These are phyloP conservation scores for Megamerina dolium DNA, from an alignment of 2,888 invertebrate species.

Conservation along the genomic window DNA sequence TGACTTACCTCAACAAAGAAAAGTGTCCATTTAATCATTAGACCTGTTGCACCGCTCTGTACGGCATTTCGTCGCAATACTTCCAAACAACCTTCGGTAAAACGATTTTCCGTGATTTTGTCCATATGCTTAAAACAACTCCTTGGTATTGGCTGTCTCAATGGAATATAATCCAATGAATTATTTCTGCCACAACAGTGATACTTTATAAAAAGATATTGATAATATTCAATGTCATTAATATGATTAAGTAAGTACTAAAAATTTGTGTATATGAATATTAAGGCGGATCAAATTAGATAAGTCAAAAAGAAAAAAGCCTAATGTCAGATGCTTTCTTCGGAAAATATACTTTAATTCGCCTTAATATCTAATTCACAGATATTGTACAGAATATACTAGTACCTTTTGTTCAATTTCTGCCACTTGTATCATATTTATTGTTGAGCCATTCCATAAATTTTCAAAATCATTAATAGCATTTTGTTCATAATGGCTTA, in stretches of 20 bases:
- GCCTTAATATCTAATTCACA: no score
- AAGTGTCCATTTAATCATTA: slow-evolving; percentile 37
- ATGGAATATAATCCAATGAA: slow-evolving; percentile 33
- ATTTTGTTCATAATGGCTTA: slow-evolving; percentile 35
- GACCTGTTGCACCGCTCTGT: slow-evolving; percentile 32
- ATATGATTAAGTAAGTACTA: no score
- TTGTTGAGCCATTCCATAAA: slow-evolving; percentile 31
- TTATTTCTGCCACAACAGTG: slow-evolving; percentile 41
- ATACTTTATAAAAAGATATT: slow-evolving; percentile 25
- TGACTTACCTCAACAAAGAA: slow-evolving; percentile 35
- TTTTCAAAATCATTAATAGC: slow-evolving; percentile 30
- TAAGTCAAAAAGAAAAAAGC: no score
- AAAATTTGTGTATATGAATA: no score
- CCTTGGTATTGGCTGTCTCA: slow-evolving; percentile 29
- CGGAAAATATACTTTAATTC: no score
- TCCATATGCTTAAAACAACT: slow-evolving; percentile 30
- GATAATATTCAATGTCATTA: no score
- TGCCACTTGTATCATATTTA: slow-evolving; percentile 25
- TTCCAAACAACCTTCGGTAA: slow-evolving; percentile 28
- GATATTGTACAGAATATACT: slow-evolving; percentile 1
- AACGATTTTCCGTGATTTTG: slow-evolving; percentile 24
- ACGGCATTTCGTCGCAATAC: slow-evolving; percentile 31
- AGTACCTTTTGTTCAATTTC: slow-evolving; percentile 33
- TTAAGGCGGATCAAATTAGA: no score
- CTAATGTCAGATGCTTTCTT: no score